Evolutionary conservation across 53 echinoderm and acorn worm species (phyloP), one percentile per base, ranked within the genome.

Genomic region (Paracentrotus lividus): DNA sequence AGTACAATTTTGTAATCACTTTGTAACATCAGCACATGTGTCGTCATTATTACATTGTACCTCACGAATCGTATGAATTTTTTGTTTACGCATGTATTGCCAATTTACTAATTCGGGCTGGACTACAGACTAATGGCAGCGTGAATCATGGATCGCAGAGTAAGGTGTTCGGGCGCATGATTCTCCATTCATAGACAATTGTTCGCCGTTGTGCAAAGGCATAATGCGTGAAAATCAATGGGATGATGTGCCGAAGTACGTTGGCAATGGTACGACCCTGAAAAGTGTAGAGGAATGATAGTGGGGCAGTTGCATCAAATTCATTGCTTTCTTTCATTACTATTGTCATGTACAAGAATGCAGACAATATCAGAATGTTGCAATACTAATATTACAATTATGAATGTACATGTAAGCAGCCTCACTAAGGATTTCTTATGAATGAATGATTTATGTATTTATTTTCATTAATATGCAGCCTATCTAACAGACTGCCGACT

Each of bases 191-290:
- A 55, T 86, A 53, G 86, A 56, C 56, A 31, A 86, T 86, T 86
- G 86, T 56, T 38, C 86, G 56, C 53, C 56, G 86, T 38, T 86
- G 86, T 55, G 86, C 86, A 86, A 86, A 86, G 86, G 86, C 38
- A 56, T 86, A 86, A 86, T 86, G 86, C 86, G 86, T 86, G 86
- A 86, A 86, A 86, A 86, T 54, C 86, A 86, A 86, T 86, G 86
- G 56, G 55, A 86, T 56, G 54, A 86, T 56, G 86, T 34, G 55
- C 12, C 86, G 21, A 53, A 86, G 86, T 86, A 56, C 86, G 21
- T 55, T 54, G 86, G 23, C 86, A 86, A 56, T 34, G 56, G 34
- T 56, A 55, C 56, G 86, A 55, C 86, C 86, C 32, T 54, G 86
- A 34, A 56, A 53, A 56, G 86, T 55, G 86, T 55, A 20, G 44